These are phyloP conservation scores for Barnardius zonarius DNA, from an alignment of 2,113 vertebrate species.

Conservation along the genomic window DNA sequence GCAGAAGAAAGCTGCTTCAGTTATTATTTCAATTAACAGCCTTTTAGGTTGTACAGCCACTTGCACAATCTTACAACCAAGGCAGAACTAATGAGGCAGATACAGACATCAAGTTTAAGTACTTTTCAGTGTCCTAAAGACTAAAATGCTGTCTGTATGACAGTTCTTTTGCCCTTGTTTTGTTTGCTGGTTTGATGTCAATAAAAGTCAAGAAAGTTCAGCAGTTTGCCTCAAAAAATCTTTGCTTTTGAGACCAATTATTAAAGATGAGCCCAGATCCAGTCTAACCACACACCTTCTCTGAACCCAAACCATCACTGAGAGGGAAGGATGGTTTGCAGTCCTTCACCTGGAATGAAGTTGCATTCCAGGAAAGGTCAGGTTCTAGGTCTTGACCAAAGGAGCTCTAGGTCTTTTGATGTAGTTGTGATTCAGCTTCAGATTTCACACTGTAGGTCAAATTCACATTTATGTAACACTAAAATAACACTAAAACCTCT, in stretches of 20 bases:
- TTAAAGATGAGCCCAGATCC: background rate
- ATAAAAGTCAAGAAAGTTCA: background rate
- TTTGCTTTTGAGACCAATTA: background rate
- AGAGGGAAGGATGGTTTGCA: background rate
- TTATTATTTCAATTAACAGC: constrained; percentile 27
- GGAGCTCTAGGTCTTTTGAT: background rate
- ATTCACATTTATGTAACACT: background rate
- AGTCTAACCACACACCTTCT: background rate
- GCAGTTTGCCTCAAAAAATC: background rate
- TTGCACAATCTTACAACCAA: constrained; percentile 15
- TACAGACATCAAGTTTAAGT: background rate
- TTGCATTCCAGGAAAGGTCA: background rate
- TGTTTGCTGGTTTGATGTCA: background rate
- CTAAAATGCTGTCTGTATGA: background rate
- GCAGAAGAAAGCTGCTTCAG: background rate
- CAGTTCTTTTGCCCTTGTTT: background rate
- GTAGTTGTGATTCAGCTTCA: background rate
- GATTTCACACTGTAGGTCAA: background rate
- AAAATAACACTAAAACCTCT: background rate
- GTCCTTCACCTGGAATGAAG: background rate
- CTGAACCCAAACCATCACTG: background rate
- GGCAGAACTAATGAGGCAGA: constrained; percentile 5
- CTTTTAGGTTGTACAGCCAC: constrained; percentile 8
- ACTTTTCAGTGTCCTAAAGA: background rate
- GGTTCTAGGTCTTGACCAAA: background rate